Conservation (phyloP, 2,113 vertebrate genomes). For the Chaetura pelagica region DNA sequence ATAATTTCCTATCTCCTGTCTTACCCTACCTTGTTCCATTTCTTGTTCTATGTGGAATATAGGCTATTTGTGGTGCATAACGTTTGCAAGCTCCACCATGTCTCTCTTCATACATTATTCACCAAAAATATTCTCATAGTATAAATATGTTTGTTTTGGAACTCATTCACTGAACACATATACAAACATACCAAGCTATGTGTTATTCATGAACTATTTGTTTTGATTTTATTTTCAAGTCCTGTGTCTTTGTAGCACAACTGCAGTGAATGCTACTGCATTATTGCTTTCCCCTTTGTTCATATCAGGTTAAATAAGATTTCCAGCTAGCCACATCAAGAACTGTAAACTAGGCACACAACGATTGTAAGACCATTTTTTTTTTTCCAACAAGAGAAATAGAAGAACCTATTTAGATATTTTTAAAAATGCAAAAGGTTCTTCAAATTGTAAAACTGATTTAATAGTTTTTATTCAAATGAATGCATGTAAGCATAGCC, state of each 20-base stretch:
- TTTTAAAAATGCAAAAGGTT: neutral
- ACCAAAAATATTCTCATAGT: neutral
- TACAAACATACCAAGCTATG: neutral
- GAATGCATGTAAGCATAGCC: neutral
- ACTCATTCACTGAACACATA: neutral
- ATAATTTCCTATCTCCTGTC: neutral
- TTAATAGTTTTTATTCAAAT: conserved; percentile 1
- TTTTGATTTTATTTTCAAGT: neutral
- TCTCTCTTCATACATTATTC: neutral
- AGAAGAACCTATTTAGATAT: neutral
- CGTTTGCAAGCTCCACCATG: neutral
- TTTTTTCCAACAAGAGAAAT: neutral
- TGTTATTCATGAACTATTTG: conserved; percentile 6
- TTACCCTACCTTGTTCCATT: neutral
- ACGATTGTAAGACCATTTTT: neutral
- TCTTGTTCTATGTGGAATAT: neutral
- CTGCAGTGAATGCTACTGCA: neutral
- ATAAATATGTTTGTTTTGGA: conserved; percentile 10
- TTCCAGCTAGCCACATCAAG: neutral
- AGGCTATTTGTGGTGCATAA: neutral
- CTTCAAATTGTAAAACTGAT: neutral
- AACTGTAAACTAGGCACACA: neutral
- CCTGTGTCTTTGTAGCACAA: neutral
- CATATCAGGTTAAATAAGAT: neutral
- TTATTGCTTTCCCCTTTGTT: neutral